A percentile compares a stretch with the other conserved stretches of the same genome.
These are phyloP conservation scores for Tyrophagus putrescentiae DNA, from an alignment of 1,140 invertebrate species.

Conservation along the genomic window DNA sequence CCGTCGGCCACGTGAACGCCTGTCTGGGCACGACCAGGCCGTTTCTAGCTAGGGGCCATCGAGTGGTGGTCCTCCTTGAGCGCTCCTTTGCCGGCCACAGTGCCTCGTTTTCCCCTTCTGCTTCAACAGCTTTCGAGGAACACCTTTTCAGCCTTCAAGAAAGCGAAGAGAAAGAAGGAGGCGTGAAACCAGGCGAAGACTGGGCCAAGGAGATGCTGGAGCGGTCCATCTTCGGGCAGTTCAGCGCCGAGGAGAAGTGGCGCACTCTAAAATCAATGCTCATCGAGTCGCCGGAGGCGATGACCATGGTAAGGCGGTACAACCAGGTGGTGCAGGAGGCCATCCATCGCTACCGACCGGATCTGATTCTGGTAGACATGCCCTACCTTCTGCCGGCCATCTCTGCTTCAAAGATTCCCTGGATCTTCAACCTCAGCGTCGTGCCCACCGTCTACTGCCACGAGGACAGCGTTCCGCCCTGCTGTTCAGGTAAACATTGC, in stretches of 20 bases:
- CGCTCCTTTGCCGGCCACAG: not conserved
- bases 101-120: no score
- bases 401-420: not conserved
- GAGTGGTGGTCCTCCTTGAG: not conserved
- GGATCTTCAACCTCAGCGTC: not conserved
- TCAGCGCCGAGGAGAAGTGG: not conserved
- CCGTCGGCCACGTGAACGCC: not conserved
- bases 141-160: not conserved
- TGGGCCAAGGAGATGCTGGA: not conserved
- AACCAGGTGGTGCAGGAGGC: not conserved
- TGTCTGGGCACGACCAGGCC: not conserved
- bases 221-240: not conserved
- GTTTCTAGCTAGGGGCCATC: not conserved
- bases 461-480: not conserved
- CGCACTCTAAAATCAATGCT: no score
- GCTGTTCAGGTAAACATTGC: no score
- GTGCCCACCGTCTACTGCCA: not conserved
- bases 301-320: no score
- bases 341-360: not conserved
- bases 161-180: not conserved
- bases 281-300: no score
- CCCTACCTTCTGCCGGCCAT: not conserved
- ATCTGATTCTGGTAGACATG: conserved; percentile 2
- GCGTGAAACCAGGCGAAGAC: conserved; percentile 8
- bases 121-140: not conserved